Evolutionary conservation across 2,888 invertebrate species (phyloP), one percentile per base, ranked within the genome.

Genomic region (Exocentrus adspersus): DNA sequence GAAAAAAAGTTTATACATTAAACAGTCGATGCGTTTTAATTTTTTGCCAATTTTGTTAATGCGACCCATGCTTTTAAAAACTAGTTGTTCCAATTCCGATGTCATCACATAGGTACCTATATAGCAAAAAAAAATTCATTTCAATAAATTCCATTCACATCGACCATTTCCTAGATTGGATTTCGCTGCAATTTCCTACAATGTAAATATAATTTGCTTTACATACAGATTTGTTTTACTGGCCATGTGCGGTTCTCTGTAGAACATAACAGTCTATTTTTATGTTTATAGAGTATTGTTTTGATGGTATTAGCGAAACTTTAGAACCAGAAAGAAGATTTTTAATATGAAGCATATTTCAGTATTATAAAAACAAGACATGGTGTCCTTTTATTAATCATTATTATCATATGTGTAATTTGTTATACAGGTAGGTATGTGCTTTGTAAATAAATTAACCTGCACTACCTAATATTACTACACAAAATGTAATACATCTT

Each of bases 141-240:
- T 2, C 16, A 9, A 45, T 20, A 45, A 20, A 45, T 46, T 21
- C 20, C 46, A 24, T 7, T 46, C 24, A 46, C 20, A 10, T 1
- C 24, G 46, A 24, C 37, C 46, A 14, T 46, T 46, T 24, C 12
- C 24, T n/a, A 46, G 46, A 46, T 46, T 46, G 46, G 21, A 20
- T 46, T 24, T 1, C 46, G 24, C 12, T 46, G 46, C 21, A 24
- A 21, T 21, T 46, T 24, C 7, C 24, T 16, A 21, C n/a, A 46
- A 46, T 46, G 21, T 46, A 46, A 46, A 46, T 46, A 24, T 6
- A 24, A 14, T 46, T 7, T 46, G 12, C 14, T 24, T 12, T 24
- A 24, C 24, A 46, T 3, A 7, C 46, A 21, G 24, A 24, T 24
- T 24, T 24, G 24, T 24, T 24, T 24, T 7, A 5, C 24, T 24